Conservation (phyloP, 2,113 vertebrate genomes). For the Oryzias woworae region DNA sequence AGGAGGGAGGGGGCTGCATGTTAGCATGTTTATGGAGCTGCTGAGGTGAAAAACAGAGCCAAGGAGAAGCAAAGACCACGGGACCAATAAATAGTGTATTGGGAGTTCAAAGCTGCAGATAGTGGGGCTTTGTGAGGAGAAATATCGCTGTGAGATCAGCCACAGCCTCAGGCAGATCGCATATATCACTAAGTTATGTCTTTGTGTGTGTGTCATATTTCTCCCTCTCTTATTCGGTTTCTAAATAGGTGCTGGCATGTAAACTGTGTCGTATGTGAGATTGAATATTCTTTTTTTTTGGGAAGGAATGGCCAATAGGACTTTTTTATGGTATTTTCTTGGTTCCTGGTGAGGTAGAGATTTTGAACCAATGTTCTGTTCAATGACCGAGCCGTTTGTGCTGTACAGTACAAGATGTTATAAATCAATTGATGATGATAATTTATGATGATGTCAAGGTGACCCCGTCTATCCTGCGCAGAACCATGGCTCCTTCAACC, state of each 20-base stretch:
- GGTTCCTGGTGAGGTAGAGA: no score
- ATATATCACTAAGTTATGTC: slow-evolving; percentile 21
- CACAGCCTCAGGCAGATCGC: slow-evolving; percentile 21
- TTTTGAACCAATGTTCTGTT: no score
- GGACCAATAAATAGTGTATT: slow-evolving; percentile 48
- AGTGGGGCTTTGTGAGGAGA: slow-evolving; percentile 20
- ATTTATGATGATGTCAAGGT: no score
- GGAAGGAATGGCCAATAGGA: no score
- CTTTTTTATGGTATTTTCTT: no score
- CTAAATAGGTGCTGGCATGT: slow-evolving; percentile 21
- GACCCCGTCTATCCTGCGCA: no score
- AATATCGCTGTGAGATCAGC: slow-evolving; percentile 17
- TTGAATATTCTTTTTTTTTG: background rate
- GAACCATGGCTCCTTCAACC: no score
- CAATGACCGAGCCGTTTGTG: no score
- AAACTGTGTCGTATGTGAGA: background rate
- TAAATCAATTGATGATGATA: no score
- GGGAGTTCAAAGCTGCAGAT: slow-evolving; percentile 26
- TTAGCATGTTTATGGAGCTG: slow-evolving; percentile 23
- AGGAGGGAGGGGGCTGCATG: background rate
- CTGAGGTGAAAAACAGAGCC: slow-evolving; percentile 23
- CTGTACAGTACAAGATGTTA: no score
- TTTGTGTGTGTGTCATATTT: background rate
- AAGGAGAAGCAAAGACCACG: slow-evolving; percentile 14
- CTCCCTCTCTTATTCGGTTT: background rate